Base-by-base conservation (phyloP, 2,888 invertebrate species). In the Anoplius nigerrimus region DNA sequence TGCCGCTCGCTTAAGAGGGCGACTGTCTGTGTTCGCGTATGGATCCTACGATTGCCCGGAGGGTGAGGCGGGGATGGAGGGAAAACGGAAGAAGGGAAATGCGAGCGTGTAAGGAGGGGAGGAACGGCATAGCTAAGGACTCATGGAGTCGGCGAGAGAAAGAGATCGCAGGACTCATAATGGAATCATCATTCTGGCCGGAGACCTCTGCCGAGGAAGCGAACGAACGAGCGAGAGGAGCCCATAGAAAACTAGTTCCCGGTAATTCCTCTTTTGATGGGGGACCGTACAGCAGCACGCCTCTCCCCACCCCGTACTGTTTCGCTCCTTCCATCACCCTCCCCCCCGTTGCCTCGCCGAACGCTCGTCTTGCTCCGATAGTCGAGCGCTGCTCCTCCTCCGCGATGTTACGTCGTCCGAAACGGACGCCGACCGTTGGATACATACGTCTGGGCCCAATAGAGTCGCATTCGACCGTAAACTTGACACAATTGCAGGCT, bases 131-230 rank as follows among this genome's bases (percentile, higher is more conserved):
- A 53, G 2, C 8, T 6, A 42, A 11, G n/a, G 2, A 51, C 22
- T 13, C 43, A 42, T n/a, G 55, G 59, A 55, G 59, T 53, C 51
- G 21, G 52, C 16, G 22, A 6, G 48, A 64, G 70, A 63, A 46
- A 57, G 59, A 18, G 48, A 48, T 18, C 18, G 75, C 74, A 71
- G 76, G 81, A 82, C 83, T 82, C 83, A 82, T 83, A 83, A 83
- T 83, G 82, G 83, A 83, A 83, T 83, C 81, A 82, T 83, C 83
- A 79, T 82, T 77, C 81, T 70, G 75, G 73, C 67, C 59, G 76
- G 75, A n/a, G n/a, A 78, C 78, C 79, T 76, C 71, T 78, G 74
- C 74, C 61, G 72, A 77, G 78, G 72, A 79, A 81, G 72, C 79
- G 56, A 53, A 69, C 56, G 59, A 66, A 45, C 67, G 59, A n/a